Evolutionary conservation across 2,797 vertebrate species (phyloP), one percentile per base, ranked within the genome.

Genomic region (Syngnathus acus): DNA sequence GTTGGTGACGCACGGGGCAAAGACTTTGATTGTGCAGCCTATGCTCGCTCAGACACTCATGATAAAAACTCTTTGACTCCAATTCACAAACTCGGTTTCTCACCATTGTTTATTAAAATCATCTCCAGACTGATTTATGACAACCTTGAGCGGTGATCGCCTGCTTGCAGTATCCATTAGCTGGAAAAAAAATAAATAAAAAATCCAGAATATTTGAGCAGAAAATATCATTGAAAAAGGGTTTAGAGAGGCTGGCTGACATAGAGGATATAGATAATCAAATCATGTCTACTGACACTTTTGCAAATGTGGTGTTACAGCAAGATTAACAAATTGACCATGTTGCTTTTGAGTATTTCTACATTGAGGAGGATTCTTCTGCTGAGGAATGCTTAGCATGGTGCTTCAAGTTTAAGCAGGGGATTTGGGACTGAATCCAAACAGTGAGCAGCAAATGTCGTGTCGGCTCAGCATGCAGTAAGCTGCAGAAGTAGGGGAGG

Each of bases 361-460:
- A 11, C 14, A 16, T 47, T 63, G 61, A 39, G 17, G 13, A 61
- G 76, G 72, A 47, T 40, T 21, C 21, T 62, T 77, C 73, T 21
- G 55, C 65, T 64, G 83, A 80, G 71, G 70, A 71, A 83, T 53
- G 66, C 77, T 84, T 78, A 81, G 77, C 78, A 62, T 23, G 62
- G 70, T 69, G 69, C 78, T 76, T 81, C 64, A 70, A 68, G 64
- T 85, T 80, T 67, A 76, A 78, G 78, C 68, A 54, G 67, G 67
- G 76, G 74, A 77, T 80, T 84, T 80, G 75, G 77, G 78, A 76
- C 70, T 14, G 64, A 80, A 77, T 81, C 83, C 79, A 82, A 85
- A 77, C 75, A 81, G 72, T 65, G 63, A 84, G 66, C 71, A 69
- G 74, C 75, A 72, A 78, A 82, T 78, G 81, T 82, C 84, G 76